Evolutionary conservation across 2,113 vertebrate species (phyloP).

Genomic region (Siniperca chuatsi): DNA sequence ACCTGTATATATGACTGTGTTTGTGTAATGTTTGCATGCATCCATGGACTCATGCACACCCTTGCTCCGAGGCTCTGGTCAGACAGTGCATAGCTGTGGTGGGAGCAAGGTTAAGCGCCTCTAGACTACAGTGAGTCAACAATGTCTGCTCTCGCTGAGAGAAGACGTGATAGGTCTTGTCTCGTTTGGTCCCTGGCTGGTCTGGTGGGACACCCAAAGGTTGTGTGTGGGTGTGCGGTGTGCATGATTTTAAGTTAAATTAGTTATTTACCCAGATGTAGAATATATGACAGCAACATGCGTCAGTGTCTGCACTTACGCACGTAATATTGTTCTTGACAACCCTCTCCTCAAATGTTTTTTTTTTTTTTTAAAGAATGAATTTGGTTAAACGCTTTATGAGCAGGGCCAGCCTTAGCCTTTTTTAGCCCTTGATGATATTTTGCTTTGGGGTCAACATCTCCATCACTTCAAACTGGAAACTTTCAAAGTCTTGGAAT

Average conservation of each 20-base stretch:
- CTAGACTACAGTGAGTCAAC: conserved; percentile 83
- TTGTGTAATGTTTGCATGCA: conserved; percentile 69
- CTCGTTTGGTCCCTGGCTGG: conserved; percentile 64
- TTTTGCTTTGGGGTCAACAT: neutral
- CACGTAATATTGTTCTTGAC: conserved; percentile 34
- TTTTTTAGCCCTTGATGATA: neutral
- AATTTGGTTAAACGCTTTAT: conserved; percentile 8
- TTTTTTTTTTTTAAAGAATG: neutral
- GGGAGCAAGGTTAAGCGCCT: conserved; percentile 71
- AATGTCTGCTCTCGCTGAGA: conserved; percentile 77
- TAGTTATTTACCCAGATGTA: conserved; percentile 43
- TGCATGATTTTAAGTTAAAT: conserved; percentile 44
- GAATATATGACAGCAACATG: conserved; percentile 40
- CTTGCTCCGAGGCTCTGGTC: conserved; percentile 79
- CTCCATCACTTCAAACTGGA: conserved; percentile 10
- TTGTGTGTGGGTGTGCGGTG: conserved; percentile 32
- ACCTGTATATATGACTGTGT: conserved; percentile 63
- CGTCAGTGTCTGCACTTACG: conserved; percentile 33
- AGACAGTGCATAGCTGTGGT: conserved; percentile 86
- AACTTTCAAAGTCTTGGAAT: conserved; percentile 8
- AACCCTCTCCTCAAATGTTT: neutral
- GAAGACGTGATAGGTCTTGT: conserved; percentile 80
- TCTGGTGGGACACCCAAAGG: conserved; percentile 50
- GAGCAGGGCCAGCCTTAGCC: neutral
- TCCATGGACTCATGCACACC: conserved; percentile 68